Conservation (phyloP, 2,888 invertebrate species). For the Spodoptera exigua region DNA sequence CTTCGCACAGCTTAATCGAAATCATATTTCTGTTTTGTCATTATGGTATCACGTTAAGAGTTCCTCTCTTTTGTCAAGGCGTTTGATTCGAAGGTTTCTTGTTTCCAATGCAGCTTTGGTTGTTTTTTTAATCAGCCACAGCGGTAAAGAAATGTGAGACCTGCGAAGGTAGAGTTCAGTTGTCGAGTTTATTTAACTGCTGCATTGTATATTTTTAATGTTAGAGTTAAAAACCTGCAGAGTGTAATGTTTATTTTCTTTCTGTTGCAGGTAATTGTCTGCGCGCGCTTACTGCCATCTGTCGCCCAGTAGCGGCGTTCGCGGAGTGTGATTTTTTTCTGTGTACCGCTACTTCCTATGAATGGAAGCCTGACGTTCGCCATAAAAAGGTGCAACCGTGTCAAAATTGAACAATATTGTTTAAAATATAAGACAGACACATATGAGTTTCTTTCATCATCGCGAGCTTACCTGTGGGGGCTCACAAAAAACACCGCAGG, state of each 20-base stretch:
- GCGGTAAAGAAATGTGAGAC: slow-evolving; percentile 77
- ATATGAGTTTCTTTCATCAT: slow-evolving; percentile 86
- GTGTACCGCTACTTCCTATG: slow-evolving; percentile 77
- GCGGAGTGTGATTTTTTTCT: slow-evolving; percentile 68
- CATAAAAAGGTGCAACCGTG: slow-evolving; percentile 86
- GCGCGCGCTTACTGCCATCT: slow-evolving; percentile 75
- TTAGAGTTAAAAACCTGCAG: slow-evolving; percentile 43
- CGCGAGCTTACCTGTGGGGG: slow-evolving; percentile 84
- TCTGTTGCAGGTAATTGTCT: slow-evolving; percentile 66
- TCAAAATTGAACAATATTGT: slow-evolving; percentile 86
- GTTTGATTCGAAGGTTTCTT: slow-evolving; percentile 85
- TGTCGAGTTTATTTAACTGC: slow-evolving; percentile 41
- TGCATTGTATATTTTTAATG: slow-evolving; percentile 34
- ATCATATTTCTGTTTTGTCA: slow-evolving; percentile 90
- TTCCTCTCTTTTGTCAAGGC: slow-evolving; percentile 87
- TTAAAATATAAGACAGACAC: slow-evolving; percentile 86
- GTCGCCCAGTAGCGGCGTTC: slow-evolving; percentile 75
- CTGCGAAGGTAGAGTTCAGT: slow-evolving; percentile 41
- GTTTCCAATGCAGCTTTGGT: slow-evolving; percentile 82
- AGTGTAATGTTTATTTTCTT: slow-evolving; percentile 52
- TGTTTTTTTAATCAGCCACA: slow-evolving; percentile 77
- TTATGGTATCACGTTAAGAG: slow-evolving; percentile 88
- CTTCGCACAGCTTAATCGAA: slow-evolving; percentile 86
- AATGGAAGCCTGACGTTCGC: slow-evolving; percentile 75
- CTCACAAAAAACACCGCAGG: slow-evolving; percentile 88